Evolutionary conservation across 2,797 vertebrate species (phyloP), one percentile per base, ranked within the genome.

Genomic region (Halcyon leucocephala): DNA sequence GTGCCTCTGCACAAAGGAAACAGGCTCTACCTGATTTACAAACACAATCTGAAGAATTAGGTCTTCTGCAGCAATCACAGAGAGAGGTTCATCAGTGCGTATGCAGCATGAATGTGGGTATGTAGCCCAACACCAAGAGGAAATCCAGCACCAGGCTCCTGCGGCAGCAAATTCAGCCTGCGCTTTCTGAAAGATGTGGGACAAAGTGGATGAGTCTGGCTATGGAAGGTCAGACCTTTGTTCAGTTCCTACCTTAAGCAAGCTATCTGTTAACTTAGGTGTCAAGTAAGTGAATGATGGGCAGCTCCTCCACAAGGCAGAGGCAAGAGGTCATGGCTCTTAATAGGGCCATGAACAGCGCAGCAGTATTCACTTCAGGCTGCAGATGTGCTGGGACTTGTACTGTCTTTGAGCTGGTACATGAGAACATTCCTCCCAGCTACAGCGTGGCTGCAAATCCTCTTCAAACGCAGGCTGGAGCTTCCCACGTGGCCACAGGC

Each of bases 401-500:
- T 4, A 5, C 58, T 19, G 28, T 7, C 11, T 62, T 29, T 51
- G 82, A 65, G 84, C 26, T 61, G 70, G 18, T 66, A 25, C 48
- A 6, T 1, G 14, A 81, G 5, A 33, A 61, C 46, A 15, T 76
- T 80, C 54, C 82, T 58, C 31, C 69, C 28, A 31, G 74, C 25
- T 82, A 28, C 57, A 79, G 15, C 1, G 0, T 6, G 62, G 26
- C 62, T 76, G 65, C 1, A 1, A 71, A 87, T 12, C 37, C 31
- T 85, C 74, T 80, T 60, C 90, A 35, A 18, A 24, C 0, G 0
- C 48, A 48, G 52, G 7, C 79, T 83, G 86, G 52, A 60, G 44
- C 44, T 67, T 26, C 28, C 54, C 1, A 1, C 4, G 1, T 0
- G 1, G 35, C 67, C 7, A 2, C 52, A 20, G 52, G 13, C 26